Evolutionary conservation across 35 echinoderm and acorn worm genomes (phyloP).

Genomic region (Lytechinus variegatus): DNA sequence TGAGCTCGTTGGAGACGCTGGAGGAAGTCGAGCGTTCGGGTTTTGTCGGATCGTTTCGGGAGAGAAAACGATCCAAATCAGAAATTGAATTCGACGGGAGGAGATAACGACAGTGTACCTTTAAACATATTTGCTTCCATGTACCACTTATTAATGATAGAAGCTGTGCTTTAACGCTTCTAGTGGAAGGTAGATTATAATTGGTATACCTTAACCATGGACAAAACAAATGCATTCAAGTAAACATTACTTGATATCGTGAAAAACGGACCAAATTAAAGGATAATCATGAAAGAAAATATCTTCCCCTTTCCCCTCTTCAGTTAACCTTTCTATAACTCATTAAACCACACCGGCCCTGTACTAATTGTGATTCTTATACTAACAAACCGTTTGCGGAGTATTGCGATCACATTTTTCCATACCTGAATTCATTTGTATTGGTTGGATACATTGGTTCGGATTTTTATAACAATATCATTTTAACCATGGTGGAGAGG

Average conservation of each 20-base stretch:
- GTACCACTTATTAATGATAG: neutral
- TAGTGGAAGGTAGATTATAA: neutral
- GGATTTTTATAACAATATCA: no score
- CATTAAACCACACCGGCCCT: neutral
- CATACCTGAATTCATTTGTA: neutral
- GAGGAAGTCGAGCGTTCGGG: constrained; percentile 38
- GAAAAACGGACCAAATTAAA: neutral
- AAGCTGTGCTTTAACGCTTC: neutral
- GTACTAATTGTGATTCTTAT: neutral
- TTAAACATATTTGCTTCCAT: neutral
- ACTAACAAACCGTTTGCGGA: neutral
- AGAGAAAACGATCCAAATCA: constrained; percentile 29
- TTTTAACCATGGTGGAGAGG: neutral
- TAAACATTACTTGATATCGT: neutral
- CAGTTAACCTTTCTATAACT: neutral
- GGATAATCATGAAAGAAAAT: neutral
- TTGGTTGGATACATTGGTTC: no score
- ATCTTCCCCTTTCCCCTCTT: neutral
- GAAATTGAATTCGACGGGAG: constrained; percentile 32
- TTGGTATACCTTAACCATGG: neutral
- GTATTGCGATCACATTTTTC: neutral
- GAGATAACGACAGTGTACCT: constrained; percentile 34
- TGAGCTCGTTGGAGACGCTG: constrained; percentile 37
- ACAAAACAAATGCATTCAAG: neutral
- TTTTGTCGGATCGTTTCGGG: constrained; percentile 16